Evolutionary conservation across 2,888 invertebrate species (phyloP).

Genomic region (Drosophila meridionalis): DNA sequence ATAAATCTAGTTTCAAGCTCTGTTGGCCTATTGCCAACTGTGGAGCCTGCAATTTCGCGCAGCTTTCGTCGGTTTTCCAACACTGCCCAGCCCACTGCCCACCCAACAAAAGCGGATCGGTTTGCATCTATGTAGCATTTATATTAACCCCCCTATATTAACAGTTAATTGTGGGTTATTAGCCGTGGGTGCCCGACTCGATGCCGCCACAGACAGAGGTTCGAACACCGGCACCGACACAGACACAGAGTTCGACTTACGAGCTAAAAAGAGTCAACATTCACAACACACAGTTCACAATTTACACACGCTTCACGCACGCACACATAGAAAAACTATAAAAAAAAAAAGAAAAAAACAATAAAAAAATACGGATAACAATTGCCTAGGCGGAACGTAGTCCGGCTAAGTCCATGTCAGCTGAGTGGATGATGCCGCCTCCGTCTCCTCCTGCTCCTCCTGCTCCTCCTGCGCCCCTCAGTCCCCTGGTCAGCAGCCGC

Average conservation of each 20-base stretch:
- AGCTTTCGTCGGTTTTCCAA: background rate
- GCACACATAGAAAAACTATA: slow-evolving; percentile 22
- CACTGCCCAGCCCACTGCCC: slow-evolving; percentile 1
- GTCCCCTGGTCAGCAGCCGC: slow-evolving; percentile 78
- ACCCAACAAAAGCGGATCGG: background rate
- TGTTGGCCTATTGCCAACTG: background rate
- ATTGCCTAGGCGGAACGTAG: slow-evolving; percentile 8
- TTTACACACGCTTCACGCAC: slow-evolving; percentile 17
- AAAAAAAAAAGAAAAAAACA: background rate
- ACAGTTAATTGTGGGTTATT: slow-evolving; percentile 35
- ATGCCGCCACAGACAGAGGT: background rate
- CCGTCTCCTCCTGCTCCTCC: background rate
- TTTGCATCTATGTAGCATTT: slow-evolving; percentile 1
- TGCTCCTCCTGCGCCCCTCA: background rate
- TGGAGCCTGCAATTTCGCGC: background rate
- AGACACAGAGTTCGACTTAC: slow-evolving; percentile 48
- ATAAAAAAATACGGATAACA: slow-evolving; percentile 6
- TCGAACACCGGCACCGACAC: background rate
- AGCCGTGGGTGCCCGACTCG: slow-evolving; percentile 14
- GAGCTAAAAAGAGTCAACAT: slow-evolving; percentile 50
- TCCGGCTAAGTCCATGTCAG: background rate
- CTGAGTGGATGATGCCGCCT: slow-evolving; percentile 1
- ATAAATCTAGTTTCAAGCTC: background rate
- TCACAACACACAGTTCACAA: slow-evolving; percentile 26
- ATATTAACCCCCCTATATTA: slow-evolving; percentile 1